phyloP scores from a whole-genome alignment of 2,113 vertebrate genomes.

The Pelvicachromis taeniatus region DNA sequence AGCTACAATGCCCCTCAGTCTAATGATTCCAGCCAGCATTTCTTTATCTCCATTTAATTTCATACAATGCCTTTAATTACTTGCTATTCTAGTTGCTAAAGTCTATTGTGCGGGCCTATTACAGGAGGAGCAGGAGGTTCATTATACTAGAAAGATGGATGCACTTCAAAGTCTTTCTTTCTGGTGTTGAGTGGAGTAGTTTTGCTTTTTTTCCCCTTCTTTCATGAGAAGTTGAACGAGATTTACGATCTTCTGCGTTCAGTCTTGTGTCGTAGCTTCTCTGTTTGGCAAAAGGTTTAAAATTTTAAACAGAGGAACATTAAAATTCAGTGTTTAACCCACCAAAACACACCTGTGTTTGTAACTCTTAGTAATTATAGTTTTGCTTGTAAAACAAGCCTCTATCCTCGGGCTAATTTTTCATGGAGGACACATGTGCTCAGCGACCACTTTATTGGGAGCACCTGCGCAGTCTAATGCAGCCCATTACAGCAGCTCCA shows the following conservation, averaged over 20 bases:
- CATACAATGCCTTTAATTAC: constrained; percentile 55
- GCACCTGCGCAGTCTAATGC: background rate
- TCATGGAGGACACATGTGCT: background rate
- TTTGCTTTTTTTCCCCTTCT: background rate
- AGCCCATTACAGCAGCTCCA: background rate
- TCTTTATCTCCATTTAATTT: constrained; percentile 30
- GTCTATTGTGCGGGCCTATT: constrained; percentile 34
- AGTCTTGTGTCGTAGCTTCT: background rate
- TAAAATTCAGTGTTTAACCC: background rate
- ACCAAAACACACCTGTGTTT: background rate
- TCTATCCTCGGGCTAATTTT: background rate
- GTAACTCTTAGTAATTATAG: background rate
- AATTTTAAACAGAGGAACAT: background rate
- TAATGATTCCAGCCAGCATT: constrained; percentile 27
- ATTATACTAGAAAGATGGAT: background rate
- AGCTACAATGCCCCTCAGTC: constrained; percentile 5
- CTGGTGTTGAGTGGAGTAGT: background rate
- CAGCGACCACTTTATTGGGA: background rate
- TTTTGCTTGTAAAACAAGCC: background rate
- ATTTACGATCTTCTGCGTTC: background rate
- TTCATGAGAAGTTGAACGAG: background rate
- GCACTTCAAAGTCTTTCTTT: background rate
- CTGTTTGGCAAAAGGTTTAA: background rate
- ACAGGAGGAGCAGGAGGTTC: background rate
- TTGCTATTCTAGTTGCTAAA: constrained; percentile 1